phyloP scores from a whole-genome alignment of 2,113 vertebrate genomes.

The Hoplias malabaricus region DNA sequence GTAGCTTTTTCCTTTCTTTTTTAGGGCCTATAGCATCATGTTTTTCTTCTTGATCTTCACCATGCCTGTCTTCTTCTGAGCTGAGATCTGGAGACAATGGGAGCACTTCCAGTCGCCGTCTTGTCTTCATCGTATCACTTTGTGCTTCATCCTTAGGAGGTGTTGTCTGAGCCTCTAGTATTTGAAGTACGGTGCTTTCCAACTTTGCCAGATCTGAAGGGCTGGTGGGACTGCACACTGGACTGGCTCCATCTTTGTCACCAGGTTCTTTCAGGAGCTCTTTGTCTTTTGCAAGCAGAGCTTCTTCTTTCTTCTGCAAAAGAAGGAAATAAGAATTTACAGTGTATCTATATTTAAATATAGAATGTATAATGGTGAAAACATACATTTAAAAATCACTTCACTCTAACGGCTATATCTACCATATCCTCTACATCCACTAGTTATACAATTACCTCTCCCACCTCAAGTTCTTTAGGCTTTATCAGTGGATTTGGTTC shows the following conservation, averaged over 20 bases:
- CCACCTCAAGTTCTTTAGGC: constrained; percentile 47
- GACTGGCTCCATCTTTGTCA: constrained; percentile 72
- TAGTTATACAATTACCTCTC: constrained; percentile 66
- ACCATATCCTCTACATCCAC: not conserved
- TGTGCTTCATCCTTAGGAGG: constrained; percentile 69
- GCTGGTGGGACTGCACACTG: constrained; percentile 84
- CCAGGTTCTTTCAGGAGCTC: constrained; percentile 74
- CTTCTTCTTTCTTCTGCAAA: constrained; percentile 36
- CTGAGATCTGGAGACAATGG: constrained; percentile 76
- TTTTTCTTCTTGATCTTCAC: constrained; percentile 68
- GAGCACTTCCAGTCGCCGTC: constrained; percentile 77
- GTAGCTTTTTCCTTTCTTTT: constrained; percentile 73
- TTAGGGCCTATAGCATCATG: constrained; percentile 47
- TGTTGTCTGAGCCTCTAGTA: constrained; percentile 86
- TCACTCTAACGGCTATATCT: not conserved
- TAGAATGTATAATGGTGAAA: not conserved
- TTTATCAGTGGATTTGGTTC: constrained; percentile 51
- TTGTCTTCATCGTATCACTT: constrained; percentile 70
- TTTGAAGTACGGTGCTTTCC: constrained; percentile 91
- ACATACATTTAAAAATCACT: not conserved
- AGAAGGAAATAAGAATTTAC: not conserved
- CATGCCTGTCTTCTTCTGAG: constrained; percentile 78
- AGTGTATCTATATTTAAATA: not conserved
- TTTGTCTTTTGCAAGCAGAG: constrained; percentile 70
- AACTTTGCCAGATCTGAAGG: constrained; percentile 90